phyloP scores from a whole-genome alignment of 2,797 vertebrate genomes.

The Ataeniobius toweri region DNA sequence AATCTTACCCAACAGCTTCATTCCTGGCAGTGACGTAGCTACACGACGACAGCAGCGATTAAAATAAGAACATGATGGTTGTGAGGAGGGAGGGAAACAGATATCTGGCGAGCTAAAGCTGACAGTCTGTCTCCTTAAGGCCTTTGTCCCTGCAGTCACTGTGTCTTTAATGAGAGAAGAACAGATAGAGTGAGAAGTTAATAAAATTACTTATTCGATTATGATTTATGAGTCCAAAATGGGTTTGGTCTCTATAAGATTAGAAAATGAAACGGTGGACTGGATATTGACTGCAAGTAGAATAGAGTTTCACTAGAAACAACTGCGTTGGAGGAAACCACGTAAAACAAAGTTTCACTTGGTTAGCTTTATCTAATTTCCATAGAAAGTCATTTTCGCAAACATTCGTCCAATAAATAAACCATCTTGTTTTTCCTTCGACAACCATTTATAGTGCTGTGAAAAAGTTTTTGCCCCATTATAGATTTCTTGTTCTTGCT shows the following conservation, averaged over 20 bases:
- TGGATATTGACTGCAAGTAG: not conserved
- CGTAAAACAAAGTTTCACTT: not conserved
- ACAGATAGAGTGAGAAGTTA: not conserved
- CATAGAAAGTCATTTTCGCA: not conserved
- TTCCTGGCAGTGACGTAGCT: constrained; percentile 34
- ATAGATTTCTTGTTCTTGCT: no score
- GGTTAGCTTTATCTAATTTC: not conserved
- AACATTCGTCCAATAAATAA: no score
- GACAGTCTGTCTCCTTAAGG: not conserved
- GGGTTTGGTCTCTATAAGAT: not conserved
- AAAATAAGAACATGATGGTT: constrained; percentile 22
- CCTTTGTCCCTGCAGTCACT: constrained; percentile 6
- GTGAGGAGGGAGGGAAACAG: not conserved
- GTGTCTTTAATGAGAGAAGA: not conserved
- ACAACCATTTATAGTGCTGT: no score
- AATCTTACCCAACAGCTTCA: constrained; percentile 17
- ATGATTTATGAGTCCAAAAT: not conserved
- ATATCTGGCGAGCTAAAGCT: not conserved
- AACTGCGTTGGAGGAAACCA: not conserved
- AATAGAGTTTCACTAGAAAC: no score
- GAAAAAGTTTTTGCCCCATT: no score
- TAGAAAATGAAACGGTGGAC: not conserved
- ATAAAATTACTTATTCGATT: not conserved
- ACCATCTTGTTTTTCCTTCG: no score
- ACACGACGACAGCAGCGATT: constrained; percentile 1